Evolutionary conservation across 2,888 invertebrate genomes (phyloP), one percentile per base, ranked within the genome.

Genomic region (Embidobia sp.): DNA sequence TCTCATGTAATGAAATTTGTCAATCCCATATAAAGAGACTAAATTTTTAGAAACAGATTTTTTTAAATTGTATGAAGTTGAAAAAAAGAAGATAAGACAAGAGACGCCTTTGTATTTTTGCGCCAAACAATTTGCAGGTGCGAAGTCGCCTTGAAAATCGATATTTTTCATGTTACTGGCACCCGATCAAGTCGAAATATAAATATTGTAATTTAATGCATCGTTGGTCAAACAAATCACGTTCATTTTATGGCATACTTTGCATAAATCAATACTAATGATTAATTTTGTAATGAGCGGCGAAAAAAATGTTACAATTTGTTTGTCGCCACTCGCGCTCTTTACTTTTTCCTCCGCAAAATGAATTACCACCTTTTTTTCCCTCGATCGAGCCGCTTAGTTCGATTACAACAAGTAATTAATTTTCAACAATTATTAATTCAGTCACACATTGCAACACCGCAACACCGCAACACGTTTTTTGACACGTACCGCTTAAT

Each of bases 141-240:
- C 5, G 6, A 26, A 13, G 8, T 46, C 18, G 40, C 49, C 57
- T 67, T 57, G 59, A 69, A 69, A 57, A 59, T 31, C 4, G 22
- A 57, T 19, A 8, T 15, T 48, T 48, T 46, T 40, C 48, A 15
- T 53, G 15, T 37, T 8, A 29, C 13, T 40, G 16, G 22, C 46
- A 49, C 57, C 42, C 40, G 51, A 61, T 53, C 61, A 42, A 53
- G 37, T 59, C 37, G 37, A 63, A 53, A 61, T 63, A 55, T 61
- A 55, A 72, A 72, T 72, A 61, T 72, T 72, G 42, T 70, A 70
- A 70, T 70, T 59, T 59, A 61, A 51, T 59, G 59, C 69, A 59
- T 27, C 44, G 10, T n/a, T 8, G 13, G 53, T 15, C 35, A 46
- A 27, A 72, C 61, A 72, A 72, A 63, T 72, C 70, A 72, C 33